A percentile compares a stretch with the other conserved stretches of the same genome.
Conservation (phyloP, 2,888 invertebrate species). For the Odontocolon sp. region DNA sequence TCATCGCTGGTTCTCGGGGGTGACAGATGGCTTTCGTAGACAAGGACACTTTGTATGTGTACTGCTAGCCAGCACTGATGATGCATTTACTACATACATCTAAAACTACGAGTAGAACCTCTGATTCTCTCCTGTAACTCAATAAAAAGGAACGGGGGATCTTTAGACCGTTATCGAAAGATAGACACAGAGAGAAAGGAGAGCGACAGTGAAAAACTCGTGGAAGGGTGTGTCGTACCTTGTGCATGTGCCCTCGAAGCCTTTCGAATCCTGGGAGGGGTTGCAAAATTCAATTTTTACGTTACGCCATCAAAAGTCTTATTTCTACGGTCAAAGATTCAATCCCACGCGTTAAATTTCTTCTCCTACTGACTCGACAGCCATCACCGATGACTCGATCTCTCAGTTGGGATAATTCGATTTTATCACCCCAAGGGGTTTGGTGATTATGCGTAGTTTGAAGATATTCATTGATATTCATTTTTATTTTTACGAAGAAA, state of each 20-base stretch:
- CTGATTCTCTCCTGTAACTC: constrained; percentile 69
- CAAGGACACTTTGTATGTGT: constrained; percentile 65
- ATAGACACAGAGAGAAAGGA: constrained; percentile 45
- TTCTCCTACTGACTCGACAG: constrained; percentile 11
- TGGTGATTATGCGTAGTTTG: constrained; percentile 14
- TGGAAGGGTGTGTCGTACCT: constrained; percentile 12
- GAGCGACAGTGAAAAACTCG: constrained; percentile 16
- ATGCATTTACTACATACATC: constrained; percentile 63
- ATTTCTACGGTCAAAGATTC: constrained; percentile 38
- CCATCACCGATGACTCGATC: constrained; percentile 38
- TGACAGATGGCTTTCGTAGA: constrained; percentile 77
- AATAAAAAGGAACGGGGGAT: constrained; percentile 70
- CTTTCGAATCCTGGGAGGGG: constrained; percentile 26
- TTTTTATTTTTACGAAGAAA: neutral
- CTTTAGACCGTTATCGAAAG: constrained; percentile 45
- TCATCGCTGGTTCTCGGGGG: constrained; percentile 44
- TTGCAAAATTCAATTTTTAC: constrained; percentile 41
- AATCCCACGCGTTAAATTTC: constrained; percentile 36
- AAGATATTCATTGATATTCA: constrained; percentile 36
- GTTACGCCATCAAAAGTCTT: constrained; percentile 51
- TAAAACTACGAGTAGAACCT: neutral
- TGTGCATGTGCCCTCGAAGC: constrained; percentile 20
- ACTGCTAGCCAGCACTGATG: constrained; percentile 6
- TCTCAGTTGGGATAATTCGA: constrained; percentile 36
- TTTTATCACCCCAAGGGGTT: constrained; percentile 34